Conservation (phyloP, 2,113 vertebrate species). For the Gopherus flavomarginatus region DNA sequence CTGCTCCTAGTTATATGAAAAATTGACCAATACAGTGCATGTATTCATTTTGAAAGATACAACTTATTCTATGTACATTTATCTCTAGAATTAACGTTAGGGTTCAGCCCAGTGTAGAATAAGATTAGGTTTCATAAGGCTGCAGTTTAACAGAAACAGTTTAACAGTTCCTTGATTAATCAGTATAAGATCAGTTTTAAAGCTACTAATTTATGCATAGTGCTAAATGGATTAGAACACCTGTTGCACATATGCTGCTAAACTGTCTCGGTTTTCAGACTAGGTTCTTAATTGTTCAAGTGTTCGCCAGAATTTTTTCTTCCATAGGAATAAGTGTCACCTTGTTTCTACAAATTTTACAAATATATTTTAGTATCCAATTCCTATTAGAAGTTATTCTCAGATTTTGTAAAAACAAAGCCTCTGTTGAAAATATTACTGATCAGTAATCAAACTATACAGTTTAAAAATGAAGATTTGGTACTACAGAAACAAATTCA, state of each 20-base stretch:
- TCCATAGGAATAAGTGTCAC: not conserved
- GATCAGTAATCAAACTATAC: not conserved
- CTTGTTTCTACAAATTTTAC: not conserved
- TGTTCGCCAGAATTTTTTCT: not conserved
- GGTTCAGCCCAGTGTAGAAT: not conserved
- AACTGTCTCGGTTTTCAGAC: constrained; percentile 36
- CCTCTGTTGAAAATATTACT: not conserved
- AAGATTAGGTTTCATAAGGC: constrained; percentile 37
- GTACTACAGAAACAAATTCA: not conserved
- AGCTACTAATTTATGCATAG: constrained; percentile 46
- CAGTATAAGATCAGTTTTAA: constrained; percentile 45
- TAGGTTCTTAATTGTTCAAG: not conserved
- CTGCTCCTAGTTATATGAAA: not conserved
- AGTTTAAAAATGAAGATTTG: not conserved
- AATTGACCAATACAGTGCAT: not conserved
- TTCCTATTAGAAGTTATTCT: not conserved
- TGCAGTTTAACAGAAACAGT: constrained; percentile 33
- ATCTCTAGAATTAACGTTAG: not conserved
- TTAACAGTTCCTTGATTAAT: constrained; percentile 30
- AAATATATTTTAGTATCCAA: not conserved
- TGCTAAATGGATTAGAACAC: constrained; percentile 45
- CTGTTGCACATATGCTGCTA: constrained; percentile 51
- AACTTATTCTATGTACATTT: not conserved
- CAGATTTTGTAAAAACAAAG: not conserved
- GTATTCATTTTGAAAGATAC: not conserved